phyloP scores from a whole-genome alignment of 2,888 invertebrate genomes.

The Eupithecia dodoneata region DNA sequence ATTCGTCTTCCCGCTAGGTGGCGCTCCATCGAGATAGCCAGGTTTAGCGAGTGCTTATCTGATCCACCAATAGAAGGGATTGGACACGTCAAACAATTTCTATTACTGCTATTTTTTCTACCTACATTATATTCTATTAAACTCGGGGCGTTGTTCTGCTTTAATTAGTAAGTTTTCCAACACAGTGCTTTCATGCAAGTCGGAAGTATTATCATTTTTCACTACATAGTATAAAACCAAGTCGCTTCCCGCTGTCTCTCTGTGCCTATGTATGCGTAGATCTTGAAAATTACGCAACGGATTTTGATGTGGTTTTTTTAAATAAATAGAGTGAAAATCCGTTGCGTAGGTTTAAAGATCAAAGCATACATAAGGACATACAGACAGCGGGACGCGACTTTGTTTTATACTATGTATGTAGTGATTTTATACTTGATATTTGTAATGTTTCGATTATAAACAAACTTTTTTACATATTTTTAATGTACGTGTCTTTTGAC shows the following conservation, averaged over 20 bases:
- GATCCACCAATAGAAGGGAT: conserved; percentile 45
- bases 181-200: neutral
- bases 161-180: neutral
- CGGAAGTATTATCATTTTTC: neutral
- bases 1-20: conserved; percentile 66
- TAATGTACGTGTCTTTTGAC: neutral
- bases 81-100: neutral
- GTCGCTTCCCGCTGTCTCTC: too few species aligned
- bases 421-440: too few species aligned
- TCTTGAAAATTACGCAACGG: too few species aligned
- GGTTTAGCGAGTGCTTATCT: conserved; percentile 43
- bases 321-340: too few species aligned
- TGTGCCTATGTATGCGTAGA: too few species aligned
- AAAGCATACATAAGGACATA: too few species aligned
- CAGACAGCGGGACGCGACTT: too few species aligned
- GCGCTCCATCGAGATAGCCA: conserved; percentile 63
- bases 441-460: too few species aligned
- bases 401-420: too few species aligned
- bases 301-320: too few species aligned
- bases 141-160: neutral
- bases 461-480: neutral
- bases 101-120: neutral
- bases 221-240: too few species aligned
- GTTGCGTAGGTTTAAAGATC: too few species aligned
- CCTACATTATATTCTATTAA: neutral